phyloP scores from a whole-genome alignment of 2,113 vertebrate genomes.

The Gadus chalcogrammus region DNA sequence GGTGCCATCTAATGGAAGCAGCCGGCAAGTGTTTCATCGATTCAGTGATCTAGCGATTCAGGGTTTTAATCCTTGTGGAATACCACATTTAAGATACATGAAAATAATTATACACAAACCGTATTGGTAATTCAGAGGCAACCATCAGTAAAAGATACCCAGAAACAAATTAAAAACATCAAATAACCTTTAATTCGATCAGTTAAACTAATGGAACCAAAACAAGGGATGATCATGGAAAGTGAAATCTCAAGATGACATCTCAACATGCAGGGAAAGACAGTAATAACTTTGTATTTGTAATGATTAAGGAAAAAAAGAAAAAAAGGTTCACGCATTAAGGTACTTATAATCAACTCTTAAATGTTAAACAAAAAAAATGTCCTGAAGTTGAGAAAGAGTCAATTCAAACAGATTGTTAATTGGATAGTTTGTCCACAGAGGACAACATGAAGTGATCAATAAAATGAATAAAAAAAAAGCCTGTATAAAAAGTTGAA shows the following conservation, averaged over 20 bases:
- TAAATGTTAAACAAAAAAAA: neutral
- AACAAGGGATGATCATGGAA: slow-evolving; percentile 18
- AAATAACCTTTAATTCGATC: slow-evolving; percentile 37
- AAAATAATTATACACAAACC: neutral
- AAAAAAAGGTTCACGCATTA: neutral
- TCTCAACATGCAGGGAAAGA: slow-evolving; percentile 46
- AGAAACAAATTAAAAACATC: slow-evolving; percentile 26
- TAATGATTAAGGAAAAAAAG: slow-evolving; percentile 66
- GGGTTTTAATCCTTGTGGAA: no score
- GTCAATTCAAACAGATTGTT: slow-evolving; percentile 73
- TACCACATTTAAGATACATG: no score
- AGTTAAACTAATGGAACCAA: slow-evolving; percentile 33
- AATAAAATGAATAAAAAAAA: slow-evolving; percentile 33
- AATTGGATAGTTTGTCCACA: slow-evolving; percentile 31
- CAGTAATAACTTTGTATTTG: slow-evolving; percentile 50
- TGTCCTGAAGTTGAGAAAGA: neutral
- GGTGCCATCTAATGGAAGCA: neutral
- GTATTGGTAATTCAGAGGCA: neutral
- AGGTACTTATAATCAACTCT: neutral
- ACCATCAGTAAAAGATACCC: slow-evolving; percentile 13
- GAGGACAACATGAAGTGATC: slow-evolving; percentile 19
- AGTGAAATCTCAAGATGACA: slow-evolving; percentile 34
- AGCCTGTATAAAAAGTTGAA: slow-evolving; percentile 80
- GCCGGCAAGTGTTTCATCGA: neutral
- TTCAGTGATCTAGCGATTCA: neutral